Percentiles rank a stretch among this genome's conserved stretches.
These are phyloP conservation scores for Tachycineta bicolor DNA, from an alignment of 2,113 vertebrate genomes.

Conservation along the genomic window DNA sequence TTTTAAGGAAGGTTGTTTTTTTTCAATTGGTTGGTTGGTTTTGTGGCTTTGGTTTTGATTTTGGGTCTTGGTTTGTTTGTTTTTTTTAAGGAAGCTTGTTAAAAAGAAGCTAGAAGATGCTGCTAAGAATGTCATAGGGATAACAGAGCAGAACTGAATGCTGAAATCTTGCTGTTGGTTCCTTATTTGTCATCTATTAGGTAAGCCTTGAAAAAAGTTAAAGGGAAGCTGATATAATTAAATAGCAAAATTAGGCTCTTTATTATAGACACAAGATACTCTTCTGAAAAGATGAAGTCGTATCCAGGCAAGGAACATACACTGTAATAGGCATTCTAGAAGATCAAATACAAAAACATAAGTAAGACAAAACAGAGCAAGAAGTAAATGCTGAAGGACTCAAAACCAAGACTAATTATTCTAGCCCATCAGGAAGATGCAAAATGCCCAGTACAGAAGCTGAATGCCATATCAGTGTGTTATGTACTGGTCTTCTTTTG, in stretches of 20 bases:
- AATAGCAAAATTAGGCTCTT: background rate
- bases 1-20: background rate
- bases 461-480: background rate
- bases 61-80: accelerated
- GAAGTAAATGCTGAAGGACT: background rate
- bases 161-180: background rate
- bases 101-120: background rate
- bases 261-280: background rate
- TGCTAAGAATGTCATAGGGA: background rate
- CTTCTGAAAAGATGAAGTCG: background rate
- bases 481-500: background rate
- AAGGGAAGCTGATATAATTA: background rate
- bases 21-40: background rate
- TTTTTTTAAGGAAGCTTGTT: background rate
- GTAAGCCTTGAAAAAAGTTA: background rate
- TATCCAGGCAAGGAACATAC: background rate
- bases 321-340: background rate
- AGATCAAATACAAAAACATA: background rate
- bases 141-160: background rate
- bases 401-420: background rate
- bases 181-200: background rate
- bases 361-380: background rate
- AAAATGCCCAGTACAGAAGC: background rate
- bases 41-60: background rate
- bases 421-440: background rate